Percentiles rank a stretch among this genome's conserved stretches.
phyloP scores from a whole-genome alignment of 2,888 invertebrate species.

The Cerastis leucographa region DNA sequence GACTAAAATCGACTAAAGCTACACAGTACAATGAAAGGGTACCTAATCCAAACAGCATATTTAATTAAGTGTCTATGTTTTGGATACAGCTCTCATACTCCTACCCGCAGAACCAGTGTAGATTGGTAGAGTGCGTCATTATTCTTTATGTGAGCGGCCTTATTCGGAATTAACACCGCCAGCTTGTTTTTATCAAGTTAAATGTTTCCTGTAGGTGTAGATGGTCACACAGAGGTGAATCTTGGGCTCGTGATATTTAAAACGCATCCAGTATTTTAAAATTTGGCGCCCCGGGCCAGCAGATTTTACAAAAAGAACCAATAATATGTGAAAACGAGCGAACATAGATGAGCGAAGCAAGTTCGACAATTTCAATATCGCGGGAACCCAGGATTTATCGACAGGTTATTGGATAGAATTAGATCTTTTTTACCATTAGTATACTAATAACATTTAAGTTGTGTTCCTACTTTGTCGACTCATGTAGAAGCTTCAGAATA shows the following conservation, averaged over 20 bases:
- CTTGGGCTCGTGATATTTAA: no score
- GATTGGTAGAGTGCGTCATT: no score
- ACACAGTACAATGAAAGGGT: not conserved
- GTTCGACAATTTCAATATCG: not conserved
- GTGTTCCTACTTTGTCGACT: not conserved
- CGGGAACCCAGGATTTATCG: not conserved
- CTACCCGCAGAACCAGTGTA: not conserved
- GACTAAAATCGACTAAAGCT: constrained; percentile 24
- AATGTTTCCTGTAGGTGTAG: not conserved
- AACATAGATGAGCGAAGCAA: not conserved
- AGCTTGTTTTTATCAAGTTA: not conserved
- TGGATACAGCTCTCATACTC: not conserved
- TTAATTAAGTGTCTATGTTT: not conserved
- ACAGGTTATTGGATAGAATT: not conserved
- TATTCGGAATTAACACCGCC: not conserved
- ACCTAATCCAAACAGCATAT: not conserved
- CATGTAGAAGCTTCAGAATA: not conserved
- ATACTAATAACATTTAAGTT: no score
- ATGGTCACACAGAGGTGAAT: not conserved
- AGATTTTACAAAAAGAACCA: not conserved
- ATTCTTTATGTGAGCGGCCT: not conserved
- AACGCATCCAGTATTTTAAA: no score
- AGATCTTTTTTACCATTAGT: not conserved
- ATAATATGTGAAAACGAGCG: not conserved
- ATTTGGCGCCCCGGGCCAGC: not conserved